Conservation (phyloP, 2,797 vertebrate genomes). For the Hydrolagus colliei region DNA sequence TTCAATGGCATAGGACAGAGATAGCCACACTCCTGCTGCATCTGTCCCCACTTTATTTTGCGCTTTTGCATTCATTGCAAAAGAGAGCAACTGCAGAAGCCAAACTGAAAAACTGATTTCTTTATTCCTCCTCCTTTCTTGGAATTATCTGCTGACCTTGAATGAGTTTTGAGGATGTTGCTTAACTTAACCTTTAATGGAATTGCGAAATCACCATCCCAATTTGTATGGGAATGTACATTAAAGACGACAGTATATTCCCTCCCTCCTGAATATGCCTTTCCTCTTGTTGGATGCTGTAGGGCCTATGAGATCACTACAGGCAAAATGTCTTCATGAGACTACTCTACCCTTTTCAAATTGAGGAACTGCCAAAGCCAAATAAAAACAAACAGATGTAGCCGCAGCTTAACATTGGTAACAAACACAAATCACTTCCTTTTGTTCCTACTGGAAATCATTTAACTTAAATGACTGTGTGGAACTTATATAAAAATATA, state of each 20-base stretch:
- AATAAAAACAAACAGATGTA: constrained; percentile 16
- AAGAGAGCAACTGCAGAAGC: too few relatives aligned
- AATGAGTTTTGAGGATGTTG: neutral
- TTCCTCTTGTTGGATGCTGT: too few relatives aligned
- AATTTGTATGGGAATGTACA: neutral
- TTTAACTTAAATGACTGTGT: constrained; percentile 1
- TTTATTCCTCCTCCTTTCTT: neutral
- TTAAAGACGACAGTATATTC: neutral
- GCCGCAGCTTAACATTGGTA: neutral
- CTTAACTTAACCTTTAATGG: neutral
- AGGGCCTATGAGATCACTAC: too few relatives aligned
- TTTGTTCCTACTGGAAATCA: constrained; percentile 9
- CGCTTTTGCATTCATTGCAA: too few relatives aligned
- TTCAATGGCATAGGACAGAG: too few relatives aligned
- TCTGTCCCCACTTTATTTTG: too few relatives aligned
- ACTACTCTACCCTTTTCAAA: neutral
- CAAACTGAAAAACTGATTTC: neutral
- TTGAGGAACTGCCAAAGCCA: neutral
- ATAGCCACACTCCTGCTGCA: too few relatives aligned
- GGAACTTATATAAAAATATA: neutral
- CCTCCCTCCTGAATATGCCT: neutral
- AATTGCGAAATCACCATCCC: neutral
- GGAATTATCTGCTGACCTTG: neutral
- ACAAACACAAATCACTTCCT: constrained; percentile 1
- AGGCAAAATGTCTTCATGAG: neutral